These are phyloP conservation scores for Girardia tigrina DNA, from an alignment of 2,888 invertebrate genomes.

Conservation along the genomic window DNA sequence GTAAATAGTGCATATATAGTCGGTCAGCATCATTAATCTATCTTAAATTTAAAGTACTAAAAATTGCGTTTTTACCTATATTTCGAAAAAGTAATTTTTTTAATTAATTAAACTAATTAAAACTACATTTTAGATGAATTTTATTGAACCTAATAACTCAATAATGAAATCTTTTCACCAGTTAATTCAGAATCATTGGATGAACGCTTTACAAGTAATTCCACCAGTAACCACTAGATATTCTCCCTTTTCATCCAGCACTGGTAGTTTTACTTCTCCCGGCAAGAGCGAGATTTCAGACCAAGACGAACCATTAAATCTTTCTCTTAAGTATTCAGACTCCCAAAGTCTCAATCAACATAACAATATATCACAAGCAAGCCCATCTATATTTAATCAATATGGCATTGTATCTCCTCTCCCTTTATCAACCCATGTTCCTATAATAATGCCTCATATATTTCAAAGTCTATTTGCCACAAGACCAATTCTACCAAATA, in stretches of 20 bases:
- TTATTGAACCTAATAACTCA: constrained; percentile 14
- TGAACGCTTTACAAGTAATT: background rate
- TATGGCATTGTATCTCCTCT: too few species aligned
- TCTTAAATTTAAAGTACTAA: too few species aligned
- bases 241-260: background rate
- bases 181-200: background rate
- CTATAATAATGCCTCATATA: background rate
- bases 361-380: background rate
- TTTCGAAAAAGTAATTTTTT: too few species aligned
- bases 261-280: background rate
- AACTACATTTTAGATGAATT: constrained; percentile 20
- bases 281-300: background rate
- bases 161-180: background rate
- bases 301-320: background rate
- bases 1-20: too few species aligned
- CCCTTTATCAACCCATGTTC: background rate
- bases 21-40: too few species aligned
- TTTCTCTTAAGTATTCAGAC: background rate
- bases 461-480: background rate
- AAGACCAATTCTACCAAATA: background rate
- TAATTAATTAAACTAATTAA: background rate
- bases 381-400: background rate
- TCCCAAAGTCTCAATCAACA: too few species aligned
- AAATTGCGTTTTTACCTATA: too few species aligned
- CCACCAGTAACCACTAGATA: background rate